Evolutionary conservation across 2,797 vertebrate genomes (phyloP), one percentile per base, ranked within the genome.

Genomic region (Schizopygopsis malacanthus): DNA sequence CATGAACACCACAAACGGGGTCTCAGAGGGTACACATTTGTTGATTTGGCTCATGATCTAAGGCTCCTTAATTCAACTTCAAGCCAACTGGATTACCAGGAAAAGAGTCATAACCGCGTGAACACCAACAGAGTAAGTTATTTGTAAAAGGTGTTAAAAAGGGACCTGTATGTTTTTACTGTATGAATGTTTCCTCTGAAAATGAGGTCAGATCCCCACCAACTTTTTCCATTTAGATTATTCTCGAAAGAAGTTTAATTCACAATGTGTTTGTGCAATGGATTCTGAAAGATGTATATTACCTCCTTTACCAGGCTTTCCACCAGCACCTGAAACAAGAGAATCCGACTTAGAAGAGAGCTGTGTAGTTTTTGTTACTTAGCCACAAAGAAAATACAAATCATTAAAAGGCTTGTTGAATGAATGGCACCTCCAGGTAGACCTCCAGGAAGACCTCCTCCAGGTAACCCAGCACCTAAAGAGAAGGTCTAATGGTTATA

Each of bases 271-370:
- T 52, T 65, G 8, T 25, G 28, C 45, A 83, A 13, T 67, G 47
- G 65, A 87, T 6, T 20, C 39, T 39, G 65, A 11, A 41, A 78
- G 3, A 39, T 20, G 9, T 76, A 0, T 69, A 82, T 71, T 89
- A 93, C 91, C 91, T 91, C 92, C 92, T 85, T 91, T 91, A 84
- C 91, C 89, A 79, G 90, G 84, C 88, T 93, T 90, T 54, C 89
- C 91, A 86, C 91, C 92, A 89, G 90, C 91, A 92, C 92, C 92
- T 94, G 88, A 69, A 85, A 45, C 6, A 85, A 79, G 25, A 81
- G 2, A 73, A 78, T 33, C 43, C 69, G 2, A 37, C 69, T 75
- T 83, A 50, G 86, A 65, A 69, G 20, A 81, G 3, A 70, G 59
- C 13, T 4, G 7, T 81, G 45, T 10, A 81, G 5, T 54, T 69